phyloP scores from a whole-genome alignment of 1,140 invertebrate species.

The Harpegnathos saltator region DNA sequence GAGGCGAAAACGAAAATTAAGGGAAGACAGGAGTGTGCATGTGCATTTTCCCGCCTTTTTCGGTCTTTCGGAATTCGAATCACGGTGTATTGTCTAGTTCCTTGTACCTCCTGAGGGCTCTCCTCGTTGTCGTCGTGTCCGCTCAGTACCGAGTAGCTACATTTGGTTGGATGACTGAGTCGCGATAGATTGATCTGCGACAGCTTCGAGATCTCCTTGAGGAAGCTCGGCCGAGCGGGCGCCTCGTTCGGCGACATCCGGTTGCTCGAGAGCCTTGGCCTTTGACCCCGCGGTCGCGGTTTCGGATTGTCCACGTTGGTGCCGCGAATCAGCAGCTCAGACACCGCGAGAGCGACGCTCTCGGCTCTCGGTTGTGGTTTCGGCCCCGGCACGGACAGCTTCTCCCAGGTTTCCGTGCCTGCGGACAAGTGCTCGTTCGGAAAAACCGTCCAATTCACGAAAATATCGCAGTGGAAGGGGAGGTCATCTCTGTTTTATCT shows the following conservation, averaged over 20 bases:
- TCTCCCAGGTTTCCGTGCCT: conserved; percentile 93
- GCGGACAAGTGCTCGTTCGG: conserved; percentile 60
- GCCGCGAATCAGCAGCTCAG: conserved; percentile 73
- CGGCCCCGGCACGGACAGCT: conserved; percentile 88
- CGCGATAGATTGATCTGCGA: conserved; percentile 91
- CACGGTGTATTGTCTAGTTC: too few relatives aligned
- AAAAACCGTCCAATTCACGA: too few relatives aligned
- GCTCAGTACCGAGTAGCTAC: conserved; percentile 90
- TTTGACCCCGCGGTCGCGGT: conserved; percentile 80
- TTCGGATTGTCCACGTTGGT: conserved; percentile 78
- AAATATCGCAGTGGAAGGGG: too few relatives aligned
- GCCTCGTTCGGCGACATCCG: conserved; percentile 80
- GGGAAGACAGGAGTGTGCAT: too few relatives aligned
- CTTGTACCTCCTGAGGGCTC: conserved; percentile 85
- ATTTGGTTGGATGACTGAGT: conserved; percentile 88
- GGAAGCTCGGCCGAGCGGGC: conserved; percentile 85
- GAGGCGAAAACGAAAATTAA: too few relatives aligned
- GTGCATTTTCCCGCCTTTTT: too few relatives aligned
- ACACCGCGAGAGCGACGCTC: conserved; percentile 71
- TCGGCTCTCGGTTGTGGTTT: conserved; percentile 90
- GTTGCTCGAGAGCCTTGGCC: conserved; percentile 83
- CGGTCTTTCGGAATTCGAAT: too few relatives aligned
- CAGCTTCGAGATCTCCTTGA: conserved; percentile 91
- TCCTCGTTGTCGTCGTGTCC: conserved; percentile 90
- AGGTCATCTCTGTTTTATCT: too few relatives aligned